Conservation (phyloP, 2,797 vertebrate species). For the Rachycentron canadum region DNA sequence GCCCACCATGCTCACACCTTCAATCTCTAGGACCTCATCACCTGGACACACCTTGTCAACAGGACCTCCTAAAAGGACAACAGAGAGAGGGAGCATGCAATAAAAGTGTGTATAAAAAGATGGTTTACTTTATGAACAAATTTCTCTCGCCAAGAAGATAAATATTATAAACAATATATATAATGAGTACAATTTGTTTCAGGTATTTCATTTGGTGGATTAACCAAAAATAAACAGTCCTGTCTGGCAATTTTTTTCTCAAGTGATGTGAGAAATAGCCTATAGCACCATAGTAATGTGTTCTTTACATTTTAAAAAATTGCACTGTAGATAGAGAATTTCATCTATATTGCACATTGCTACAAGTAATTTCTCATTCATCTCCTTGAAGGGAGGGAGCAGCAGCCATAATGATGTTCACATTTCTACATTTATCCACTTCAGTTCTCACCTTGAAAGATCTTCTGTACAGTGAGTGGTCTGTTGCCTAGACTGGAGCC, state of each 20-base stretch:
- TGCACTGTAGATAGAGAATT: background rate
- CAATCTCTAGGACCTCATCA: slow-evolving; percentile 84
- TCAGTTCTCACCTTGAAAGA: slow-evolving; percentile 84
- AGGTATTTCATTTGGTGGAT: background rate
- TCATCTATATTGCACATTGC: background rate
- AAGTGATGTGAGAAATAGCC: background rate
- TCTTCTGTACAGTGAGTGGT: slow-evolving; percentile 85
- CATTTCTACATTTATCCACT: background rate
- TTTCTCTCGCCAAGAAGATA: background rate
- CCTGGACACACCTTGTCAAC: slow-evolving; percentile 80
- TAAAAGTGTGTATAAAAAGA: background rate
- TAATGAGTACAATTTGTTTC: background rate
- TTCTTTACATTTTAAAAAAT: background rate
- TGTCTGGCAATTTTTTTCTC: background rate
- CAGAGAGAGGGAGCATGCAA: background rate
- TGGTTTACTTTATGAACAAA: background rate
- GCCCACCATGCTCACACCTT: slow-evolving; percentile 74
- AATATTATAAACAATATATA: background rate
- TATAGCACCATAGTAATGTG: background rate
- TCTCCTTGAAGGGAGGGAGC: background rate
- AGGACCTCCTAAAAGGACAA: slow-evolving; percentile 78
- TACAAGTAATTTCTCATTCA: background rate
- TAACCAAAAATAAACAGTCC: background rate
- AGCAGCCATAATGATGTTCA: background rate
- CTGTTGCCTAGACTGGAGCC: slow-evolving; percentile 81